Evolutionary conservation across 1,140 invertebrate species (phyloP), one percentile per base, ranked within the genome.

Genomic region (Pogonomyrmex barbatus): DNA sequence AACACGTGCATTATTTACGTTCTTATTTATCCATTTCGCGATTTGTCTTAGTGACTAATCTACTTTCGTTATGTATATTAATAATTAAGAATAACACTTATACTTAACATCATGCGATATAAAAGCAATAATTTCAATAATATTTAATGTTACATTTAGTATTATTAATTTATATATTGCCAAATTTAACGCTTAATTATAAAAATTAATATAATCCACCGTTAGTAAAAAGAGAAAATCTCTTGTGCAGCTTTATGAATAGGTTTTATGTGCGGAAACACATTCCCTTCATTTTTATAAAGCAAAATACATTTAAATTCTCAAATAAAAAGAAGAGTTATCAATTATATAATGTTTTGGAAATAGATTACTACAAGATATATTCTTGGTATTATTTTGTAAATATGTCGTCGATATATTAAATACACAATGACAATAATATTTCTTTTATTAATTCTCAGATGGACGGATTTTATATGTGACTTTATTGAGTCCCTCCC

Each of bases 401-500:
- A n/a, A 47, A 76, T 76, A 47, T 50, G 54, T 54, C 42, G 9
- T 54, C 42, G 9, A 14, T 47, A 63, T 12, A 45, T 54, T 70
- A 70, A 81, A 70, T 70, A 54, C 6, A 33, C 6, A 33, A 79
- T 24, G 5, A 24, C n/a, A n/a, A 36, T 56, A 39, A n/a, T 58
- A 12, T 73, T 81, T 17, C 42, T 36, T 9, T 70, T 45, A 71
- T 62, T 47, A 70, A 86, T 88, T 85, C 14, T 67, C 70, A 79
- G 85, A 83, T 87, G 89, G 89, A 93, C 91, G 89, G 87, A 92
- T 89, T 88, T 93, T 93, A 94, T 56, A 92, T 93, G 65, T 94
- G 94, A 92, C 93, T 93, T 17, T 93, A 76, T 86, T 94, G 93
- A 24, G 91, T 90, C n/a, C 92, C 90, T 77, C 91, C 91, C 94